These are phyloP conservation scores for Drosophila sulfurigaster DNA, from an alignment of 1,140 invertebrate genomes.

Conservation along the genomic window DNA sequence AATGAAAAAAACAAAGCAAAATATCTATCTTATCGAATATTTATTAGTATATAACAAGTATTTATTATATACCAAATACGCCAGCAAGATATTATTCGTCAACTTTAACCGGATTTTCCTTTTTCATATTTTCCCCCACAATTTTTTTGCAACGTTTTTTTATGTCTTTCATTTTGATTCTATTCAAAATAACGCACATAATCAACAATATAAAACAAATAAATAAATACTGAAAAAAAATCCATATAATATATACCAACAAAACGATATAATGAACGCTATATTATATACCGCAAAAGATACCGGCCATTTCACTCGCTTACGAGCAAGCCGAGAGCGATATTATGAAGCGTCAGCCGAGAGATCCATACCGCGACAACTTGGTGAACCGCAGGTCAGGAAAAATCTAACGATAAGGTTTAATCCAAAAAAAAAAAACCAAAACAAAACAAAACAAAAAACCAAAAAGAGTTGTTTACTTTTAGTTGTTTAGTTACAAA, in stretches of 20 bases:
- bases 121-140: conserved; percentile 73
- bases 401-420: conserved; percentile 73
- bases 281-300: conserved; percentile 87
- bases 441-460: conserved; percentile 51
- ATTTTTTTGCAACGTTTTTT: conserved; percentile 71
- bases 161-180: conserved; percentile 81
- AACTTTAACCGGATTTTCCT: conserved; percentile 73
- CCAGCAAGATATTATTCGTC: conserved; percentile 55
- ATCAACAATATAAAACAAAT: conserved; percentile 23
- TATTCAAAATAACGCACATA: conserved; percentile 48
- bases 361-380: conserved; percentile 98
- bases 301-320: conserved; percentile 99
- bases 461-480: conserved; percentile 67
- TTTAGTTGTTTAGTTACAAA: conserved; percentile 77
- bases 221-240: conserved; percentile 39
- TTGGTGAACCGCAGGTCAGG: conserved; percentile 98
- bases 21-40: conserved; percentile 60
- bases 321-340: conserved; percentile 99
- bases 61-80: conserved; percentile 60
- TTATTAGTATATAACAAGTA: conserved; percentile 55
- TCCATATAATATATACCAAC: conserved; percentile 45
- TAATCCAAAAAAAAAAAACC: conserved; percentile 42
- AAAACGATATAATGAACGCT: conserved; percentile 53
- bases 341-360: conserved; percentile 99
- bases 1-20: neutral